Percentiles rank a stretch among this genome's conserved stretches.
These are phyloP conservation scores for Hemichromis elongatus DNA, from an alignment of 2,113 vertebrate species.

Conservation along the genomic window DNA sequence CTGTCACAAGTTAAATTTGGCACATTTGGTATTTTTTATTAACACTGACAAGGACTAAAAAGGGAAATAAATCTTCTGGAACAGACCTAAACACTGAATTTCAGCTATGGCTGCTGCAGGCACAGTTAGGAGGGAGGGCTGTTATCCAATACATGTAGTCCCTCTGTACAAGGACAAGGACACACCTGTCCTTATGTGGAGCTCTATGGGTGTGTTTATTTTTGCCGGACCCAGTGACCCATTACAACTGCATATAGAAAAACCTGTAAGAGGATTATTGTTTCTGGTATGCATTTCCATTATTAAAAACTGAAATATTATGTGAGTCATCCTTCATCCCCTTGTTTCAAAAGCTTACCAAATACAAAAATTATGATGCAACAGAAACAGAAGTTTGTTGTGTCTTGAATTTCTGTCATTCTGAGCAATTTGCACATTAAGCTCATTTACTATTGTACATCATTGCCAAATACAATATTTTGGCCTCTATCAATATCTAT, in stretches of 20 bases:
- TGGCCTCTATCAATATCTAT: background rate
- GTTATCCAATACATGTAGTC: constrained; percentile 2
- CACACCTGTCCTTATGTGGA: constrained; percentile 5
- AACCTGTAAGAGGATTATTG: background rate
- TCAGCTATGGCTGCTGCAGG: background rate
- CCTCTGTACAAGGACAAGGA: constrained; percentile 16
- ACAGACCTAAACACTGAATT: constrained; percentile 16
- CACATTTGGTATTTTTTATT: background rate
- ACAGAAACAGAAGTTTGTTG: background rate
- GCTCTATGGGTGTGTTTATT: background rate
- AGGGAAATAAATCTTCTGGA: background rate
- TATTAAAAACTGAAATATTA: background rate
- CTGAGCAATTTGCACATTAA: background rate
- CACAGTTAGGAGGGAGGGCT: background rate
- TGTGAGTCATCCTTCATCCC: background rate
- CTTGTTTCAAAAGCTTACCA: background rate
- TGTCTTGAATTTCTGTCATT: background rate
- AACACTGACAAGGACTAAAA: background rate
- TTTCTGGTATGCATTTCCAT: background rate
- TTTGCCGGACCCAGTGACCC: constrained; percentile 2
- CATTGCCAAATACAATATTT: background rate
- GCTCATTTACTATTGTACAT: background rate
- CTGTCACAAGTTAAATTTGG: background rate
- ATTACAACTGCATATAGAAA: background rate
- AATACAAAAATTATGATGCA: no score